These are phyloP conservation scores for Yponomeuta plumbellus DNA, from an alignment of 2,888 invertebrate species.

Conservation along the genomic window DNA sequence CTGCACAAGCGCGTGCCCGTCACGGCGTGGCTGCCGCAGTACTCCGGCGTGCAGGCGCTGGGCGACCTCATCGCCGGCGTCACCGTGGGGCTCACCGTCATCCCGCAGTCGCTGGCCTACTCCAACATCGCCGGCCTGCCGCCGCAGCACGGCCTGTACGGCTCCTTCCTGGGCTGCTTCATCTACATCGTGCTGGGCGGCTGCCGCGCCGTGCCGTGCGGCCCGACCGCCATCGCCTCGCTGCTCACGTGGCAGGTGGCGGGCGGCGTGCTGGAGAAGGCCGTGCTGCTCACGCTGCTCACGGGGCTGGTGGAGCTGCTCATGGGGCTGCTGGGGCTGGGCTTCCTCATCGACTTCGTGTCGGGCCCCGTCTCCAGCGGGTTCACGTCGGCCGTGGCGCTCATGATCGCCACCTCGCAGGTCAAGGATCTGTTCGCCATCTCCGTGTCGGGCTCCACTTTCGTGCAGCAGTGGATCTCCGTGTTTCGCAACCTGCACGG, in stretches of 20 bases:
- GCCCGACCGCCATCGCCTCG: slow-evolving; percentile 94
- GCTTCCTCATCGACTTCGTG: slow-evolving; percentile 92
- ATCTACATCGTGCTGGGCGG: slow-evolving; percentile 94
- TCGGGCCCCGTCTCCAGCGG: slow-evolving; percentile 93
- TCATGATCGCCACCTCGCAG: slow-evolving; percentile 93
- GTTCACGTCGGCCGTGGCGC: slow-evolving; percentile 92
- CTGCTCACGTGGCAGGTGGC: slow-evolving; percentile 89
- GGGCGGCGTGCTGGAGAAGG: slow-evolving; percentile 80
- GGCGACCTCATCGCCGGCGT: slow-evolving; percentile 94
- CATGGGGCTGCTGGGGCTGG: slow-evolving; percentile 90
- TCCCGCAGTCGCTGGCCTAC: slow-evolving; percentile 92
- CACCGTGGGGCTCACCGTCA: slow-evolving; percentile 94
- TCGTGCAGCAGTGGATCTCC: slow-evolving; percentile 85
- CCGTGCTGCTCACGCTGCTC: slow-evolving; percentile 85
- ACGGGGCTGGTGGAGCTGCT: slow-evolving; percentile 84
- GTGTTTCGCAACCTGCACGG: slow-evolving; percentile 81
- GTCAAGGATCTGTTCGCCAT: slow-evolving; percentile 89
- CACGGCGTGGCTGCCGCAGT: slow-evolving; percentile 85
- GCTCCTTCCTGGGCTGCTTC: slow-evolving; percentile 94
- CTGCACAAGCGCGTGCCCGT: slow-evolving; percentile 85
- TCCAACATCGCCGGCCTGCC: slow-evolving; percentile 87
- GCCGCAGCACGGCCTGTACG: slow-evolving; percentile 92
- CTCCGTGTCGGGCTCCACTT: slow-evolving; percentile 82
- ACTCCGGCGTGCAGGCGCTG: slow-evolving; percentile 82
- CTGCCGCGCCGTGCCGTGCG: slow-evolving; percentile 94